These are phyloP conservation scores for Acanthosepion lycidas DNA, from an alignment of 2,888 invertebrate species.

Conservation along the genomic window DNA sequence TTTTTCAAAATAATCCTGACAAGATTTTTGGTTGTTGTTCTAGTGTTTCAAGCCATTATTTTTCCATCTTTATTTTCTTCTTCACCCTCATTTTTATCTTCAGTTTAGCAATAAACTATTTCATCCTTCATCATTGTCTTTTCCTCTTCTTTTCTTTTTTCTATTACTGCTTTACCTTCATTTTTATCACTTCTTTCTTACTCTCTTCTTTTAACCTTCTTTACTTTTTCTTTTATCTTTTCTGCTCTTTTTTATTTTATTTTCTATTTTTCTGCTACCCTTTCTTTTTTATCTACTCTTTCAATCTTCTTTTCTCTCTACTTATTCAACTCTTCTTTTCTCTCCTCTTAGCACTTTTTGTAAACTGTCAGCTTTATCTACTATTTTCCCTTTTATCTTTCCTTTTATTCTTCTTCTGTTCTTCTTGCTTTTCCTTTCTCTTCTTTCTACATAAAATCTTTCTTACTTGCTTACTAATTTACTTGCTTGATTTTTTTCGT, in stretches of 20 bases:
- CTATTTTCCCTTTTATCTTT: not conserved
- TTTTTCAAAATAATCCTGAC: not conserved
- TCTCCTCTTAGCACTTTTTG: not conserved
- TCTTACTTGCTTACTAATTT: too few relatives aligned
- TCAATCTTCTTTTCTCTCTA: not conserved
- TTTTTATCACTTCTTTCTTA: not conserved
- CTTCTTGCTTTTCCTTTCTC: not conserved
- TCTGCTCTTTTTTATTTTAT: not conserved
- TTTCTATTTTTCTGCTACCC: not conserved
- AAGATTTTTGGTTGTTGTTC: not conserved
- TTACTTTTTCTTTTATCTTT: not conserved
- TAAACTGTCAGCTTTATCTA: not conserved
- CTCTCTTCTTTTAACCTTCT: not conserved
- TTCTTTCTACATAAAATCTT: too few relatives aligned
- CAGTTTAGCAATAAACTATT: not conserved
- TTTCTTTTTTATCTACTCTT: not conserved
- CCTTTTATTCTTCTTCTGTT: not conserved
- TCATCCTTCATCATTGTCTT: not conserved
- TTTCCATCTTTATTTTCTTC: not conserved
- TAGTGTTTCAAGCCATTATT: not conserved
- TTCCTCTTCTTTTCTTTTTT: not conserved
- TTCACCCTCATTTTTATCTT: not conserved
- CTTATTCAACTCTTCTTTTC: not conserved
- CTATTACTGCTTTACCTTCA: not conserved
- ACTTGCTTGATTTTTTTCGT: not conserved